A percentile compares a stretch with the other conserved stretches of the same genome.
Evolutionary conservation across 1,140 invertebrate species (phyloP).

Genomic region (Panagrolaimus sp.): DNA sequence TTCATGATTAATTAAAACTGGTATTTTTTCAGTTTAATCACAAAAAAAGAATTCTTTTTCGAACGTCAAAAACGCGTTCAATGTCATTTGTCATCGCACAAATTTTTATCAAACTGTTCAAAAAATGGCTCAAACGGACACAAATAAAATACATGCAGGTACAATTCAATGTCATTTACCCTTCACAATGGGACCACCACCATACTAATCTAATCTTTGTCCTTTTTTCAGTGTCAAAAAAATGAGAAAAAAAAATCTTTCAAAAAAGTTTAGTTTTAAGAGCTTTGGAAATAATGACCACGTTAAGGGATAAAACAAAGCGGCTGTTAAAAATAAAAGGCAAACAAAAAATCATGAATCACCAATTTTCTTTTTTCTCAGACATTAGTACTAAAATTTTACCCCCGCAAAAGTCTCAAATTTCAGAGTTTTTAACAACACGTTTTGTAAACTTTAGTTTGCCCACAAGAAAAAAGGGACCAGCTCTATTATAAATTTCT

Average conservation of each 20-base stretch:
- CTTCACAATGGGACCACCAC: neutral
- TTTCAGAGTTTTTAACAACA: neutral
- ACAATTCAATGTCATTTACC: neutral
- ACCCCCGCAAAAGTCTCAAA: neutral
- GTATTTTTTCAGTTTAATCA: neutral
- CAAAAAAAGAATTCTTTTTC: no score
- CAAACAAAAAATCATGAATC: neutral
- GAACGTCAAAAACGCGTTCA: neutral
- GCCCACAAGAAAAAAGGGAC: no score
- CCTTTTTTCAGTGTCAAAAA: neutral
- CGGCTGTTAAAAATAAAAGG: neutral
- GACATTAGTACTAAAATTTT: neutral
- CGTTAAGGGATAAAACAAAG: neutral
- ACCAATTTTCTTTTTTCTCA: neutral
- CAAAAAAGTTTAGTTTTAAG: neutral
- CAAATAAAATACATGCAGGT: neutral
- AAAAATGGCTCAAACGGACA: neutral
- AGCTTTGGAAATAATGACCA: neutral
- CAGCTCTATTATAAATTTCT: no score
- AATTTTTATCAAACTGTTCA: neutral
- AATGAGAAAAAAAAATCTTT: neutral
- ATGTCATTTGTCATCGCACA: neutral
- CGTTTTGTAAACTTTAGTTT: constrained; percentile 8
- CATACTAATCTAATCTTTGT: neutral
- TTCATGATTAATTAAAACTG: no score